Evolutionary conservation across 2,888 invertebrate species (phyloP).

Genomic region (Cryptocephalus primarius): DNA sequence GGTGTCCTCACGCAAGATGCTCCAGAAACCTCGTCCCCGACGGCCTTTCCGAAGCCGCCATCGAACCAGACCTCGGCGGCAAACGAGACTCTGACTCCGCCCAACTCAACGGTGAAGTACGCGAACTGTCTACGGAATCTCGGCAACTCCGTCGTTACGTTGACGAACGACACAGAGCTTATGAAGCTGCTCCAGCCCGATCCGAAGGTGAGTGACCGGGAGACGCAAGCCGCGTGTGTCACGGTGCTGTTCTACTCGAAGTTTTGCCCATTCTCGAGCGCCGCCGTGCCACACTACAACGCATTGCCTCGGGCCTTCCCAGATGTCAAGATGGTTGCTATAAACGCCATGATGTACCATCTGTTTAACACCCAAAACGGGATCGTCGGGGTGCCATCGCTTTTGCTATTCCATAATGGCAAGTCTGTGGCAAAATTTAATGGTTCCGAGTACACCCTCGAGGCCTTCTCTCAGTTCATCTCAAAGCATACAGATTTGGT

Average conservation of each 20-base stretch:
- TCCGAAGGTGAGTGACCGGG: constrained; percentile 48
- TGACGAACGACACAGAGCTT: constrained; percentile 62
- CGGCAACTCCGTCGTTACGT: constrained; percentile 40
- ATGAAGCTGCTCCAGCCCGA: constrained; percentile 53
- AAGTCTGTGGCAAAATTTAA: constrained; percentile 76
- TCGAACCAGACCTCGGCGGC: too few relatives aligned
- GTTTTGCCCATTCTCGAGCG: constrained; percentile 82
- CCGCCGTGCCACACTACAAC: constrained; percentile 84
- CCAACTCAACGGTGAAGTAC: constrained; percentile 24
- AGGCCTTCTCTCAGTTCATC: constrained; percentile 68
- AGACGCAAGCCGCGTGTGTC: constrained; percentile 55
- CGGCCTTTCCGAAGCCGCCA: too few relatives aligned
- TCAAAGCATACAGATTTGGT: constrained; percentile 62
- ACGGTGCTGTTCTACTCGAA: constrained; percentile 81
- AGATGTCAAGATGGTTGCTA: constrained; percentile 74
- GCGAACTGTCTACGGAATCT: constrained; percentile 27
- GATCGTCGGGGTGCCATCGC: constrained; percentile 79
- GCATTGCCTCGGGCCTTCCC: constrained; percentile 81
- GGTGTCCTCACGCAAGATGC: too few relatives aligned
- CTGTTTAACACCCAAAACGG: constrained; percentile 86
- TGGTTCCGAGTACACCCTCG: constrained; percentile 67
- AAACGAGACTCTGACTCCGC: too few relatives aligned
- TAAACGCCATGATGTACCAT: constrained; percentile 77
- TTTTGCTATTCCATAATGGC: constrained; percentile 84
- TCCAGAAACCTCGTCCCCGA: too few relatives aligned